Percentiles rank a stretch among this genome's conserved stretches.
phyloP scores from a whole-genome alignment of 2,113 vertebrate genomes.

The Pelobates fuscus region DNA sequence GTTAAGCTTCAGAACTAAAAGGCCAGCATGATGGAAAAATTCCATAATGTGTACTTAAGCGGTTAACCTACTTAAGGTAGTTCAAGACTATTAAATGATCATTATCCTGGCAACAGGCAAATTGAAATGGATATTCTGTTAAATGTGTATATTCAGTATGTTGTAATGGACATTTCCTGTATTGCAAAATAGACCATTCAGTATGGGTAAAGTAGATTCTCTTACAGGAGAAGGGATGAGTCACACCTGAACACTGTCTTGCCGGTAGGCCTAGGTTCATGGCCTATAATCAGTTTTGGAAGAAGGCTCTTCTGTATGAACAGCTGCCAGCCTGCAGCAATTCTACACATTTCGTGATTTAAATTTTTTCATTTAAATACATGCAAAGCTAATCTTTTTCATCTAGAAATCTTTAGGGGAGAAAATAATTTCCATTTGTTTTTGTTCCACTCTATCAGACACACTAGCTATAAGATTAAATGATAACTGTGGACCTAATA shows the following conservation, averaged over 20 bases:
- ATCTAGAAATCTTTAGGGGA: constrained; percentile 62
- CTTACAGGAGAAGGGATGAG: neutral
- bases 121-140: too few species aligned
- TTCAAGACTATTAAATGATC: too few species aligned
- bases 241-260: neutral
- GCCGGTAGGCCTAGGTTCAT: constrained; percentile 6
- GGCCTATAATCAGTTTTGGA: constrained; percentile 9
- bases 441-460: constrained; percentile 70
- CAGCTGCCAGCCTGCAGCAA: constrained; percentile 22
- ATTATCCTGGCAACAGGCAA: too few species aligned
- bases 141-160: too few species aligned
- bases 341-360: constrained; percentile 53
- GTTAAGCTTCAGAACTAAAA: too few species aligned
- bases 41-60: too few species aligned
- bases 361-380: constrained; percentile 70
- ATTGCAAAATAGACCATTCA: neutral
- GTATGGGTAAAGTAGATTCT: neutral
- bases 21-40: too few species aligned
- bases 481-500: constrained; percentile 68
- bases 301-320: constrained; percentile 16
- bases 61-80: too few species aligned
- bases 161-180: neutral
- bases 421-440: constrained; percentile 66
- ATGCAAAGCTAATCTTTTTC: constrained; percentile 64
- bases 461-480: constrained; percentile 67